A percentile compares a stretch with the other conserved stretches of the same genome.
Conservation (phyloP, 1,140 invertebrate species). For the Drosophila hydei region DNA sequence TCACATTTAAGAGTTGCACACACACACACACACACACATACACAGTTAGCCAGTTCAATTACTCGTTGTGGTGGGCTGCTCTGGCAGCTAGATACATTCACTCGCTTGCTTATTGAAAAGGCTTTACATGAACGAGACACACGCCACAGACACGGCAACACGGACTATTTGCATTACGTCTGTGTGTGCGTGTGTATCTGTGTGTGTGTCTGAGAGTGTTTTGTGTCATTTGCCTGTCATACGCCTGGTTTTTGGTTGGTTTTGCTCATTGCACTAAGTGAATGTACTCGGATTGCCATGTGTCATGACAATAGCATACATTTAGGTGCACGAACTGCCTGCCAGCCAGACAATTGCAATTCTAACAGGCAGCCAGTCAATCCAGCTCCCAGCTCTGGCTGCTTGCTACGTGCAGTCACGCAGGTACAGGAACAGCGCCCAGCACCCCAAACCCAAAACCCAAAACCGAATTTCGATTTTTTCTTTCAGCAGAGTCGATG, state of each 20-base stretch:
- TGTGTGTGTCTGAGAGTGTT: slow-evolving; percentile 18
- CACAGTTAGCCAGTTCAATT: slow-evolving; percentile 62
- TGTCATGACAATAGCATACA: slow-evolving; percentile 65
- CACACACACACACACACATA: slow-evolving; percentile 25
- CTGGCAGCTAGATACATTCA: slow-evolving; percentile 5
- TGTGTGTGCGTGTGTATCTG: not conserved
- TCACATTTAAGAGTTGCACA: slow-evolving; percentile 63
- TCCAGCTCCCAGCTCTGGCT: not conserved
- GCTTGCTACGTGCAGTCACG: slow-evolving; percentile 15
- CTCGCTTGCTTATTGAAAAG: slow-evolving; percentile 60
- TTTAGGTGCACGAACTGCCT: slow-evolving; percentile 54
- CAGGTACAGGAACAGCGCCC: not conserved
- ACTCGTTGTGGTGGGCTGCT: slow-evolving; percentile 39
- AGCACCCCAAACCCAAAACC: too few relatives aligned
- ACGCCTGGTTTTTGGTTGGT: slow-evolving; percentile 48
- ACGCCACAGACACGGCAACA: slow-evolving; percentile 52
- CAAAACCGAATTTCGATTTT: not conserved
- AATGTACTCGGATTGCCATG: slow-evolving; percentile 54
- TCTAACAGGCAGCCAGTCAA: not conserved
- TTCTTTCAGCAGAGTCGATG: slow-evolving; percentile 5
- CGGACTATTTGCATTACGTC: slow-evolving; percentile 35
- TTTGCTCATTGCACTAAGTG: slow-evolving; percentile 70
- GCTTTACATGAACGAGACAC: slow-evolving; percentile 66
- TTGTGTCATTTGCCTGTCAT: slow-evolving; percentile 46
- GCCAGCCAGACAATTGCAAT: slow-evolving; percentile 21